Evolutionary conservation across 92 coral and sea anemone species (phyloP), one percentile per base, ranked within the genome.

Genomic region (Chrysogorgia sp.): DNA sequence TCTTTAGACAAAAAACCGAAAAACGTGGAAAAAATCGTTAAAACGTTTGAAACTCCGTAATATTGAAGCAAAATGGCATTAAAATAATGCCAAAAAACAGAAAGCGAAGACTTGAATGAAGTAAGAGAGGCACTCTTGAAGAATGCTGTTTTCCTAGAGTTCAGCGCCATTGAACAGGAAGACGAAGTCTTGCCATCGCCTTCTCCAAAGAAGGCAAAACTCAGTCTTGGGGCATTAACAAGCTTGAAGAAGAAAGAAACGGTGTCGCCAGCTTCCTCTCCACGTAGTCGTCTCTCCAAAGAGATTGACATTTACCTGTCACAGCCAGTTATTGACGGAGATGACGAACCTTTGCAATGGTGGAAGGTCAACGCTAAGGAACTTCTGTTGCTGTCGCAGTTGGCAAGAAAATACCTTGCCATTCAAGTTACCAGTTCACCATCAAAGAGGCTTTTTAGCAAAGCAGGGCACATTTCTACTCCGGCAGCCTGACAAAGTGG

Each of bases 241-340:
- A 63, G 70, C 47, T 34, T 63, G 47, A 63, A 63, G 70, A 63
- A 63, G 70, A 63, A 9, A 17, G 50, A 17, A 63, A 63, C 47
- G 25, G 47, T 34, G 70, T 29, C 47, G 21, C 70, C 70, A 63
- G 43, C 70, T 63, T 30, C 70, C 70, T 63, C 70, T 63, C 70
- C 74, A 43, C 52, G 45, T 34, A 65, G 72, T 65, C 52, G 72
- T 34, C 72, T 37, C 52, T 65, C 72, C 72, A 65, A 37, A 40
- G 52, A 65, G 52, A 65, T 60, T 60, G 33, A 60, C 14, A 21
- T 56, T 56, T 56, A 56, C 63, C 26, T 56, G 14, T 10, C 63
- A 13, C 41, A 62, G 28, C 3, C 69, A 8, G 69, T 62, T 15
- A 62, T 62, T 29, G 69, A n/a, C n/a, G n/a, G n/a, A n/a, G n/a